Base-by-base conservation (phyloP, 2,888 invertebrate species). In the Julus scandinavius region DNA sequence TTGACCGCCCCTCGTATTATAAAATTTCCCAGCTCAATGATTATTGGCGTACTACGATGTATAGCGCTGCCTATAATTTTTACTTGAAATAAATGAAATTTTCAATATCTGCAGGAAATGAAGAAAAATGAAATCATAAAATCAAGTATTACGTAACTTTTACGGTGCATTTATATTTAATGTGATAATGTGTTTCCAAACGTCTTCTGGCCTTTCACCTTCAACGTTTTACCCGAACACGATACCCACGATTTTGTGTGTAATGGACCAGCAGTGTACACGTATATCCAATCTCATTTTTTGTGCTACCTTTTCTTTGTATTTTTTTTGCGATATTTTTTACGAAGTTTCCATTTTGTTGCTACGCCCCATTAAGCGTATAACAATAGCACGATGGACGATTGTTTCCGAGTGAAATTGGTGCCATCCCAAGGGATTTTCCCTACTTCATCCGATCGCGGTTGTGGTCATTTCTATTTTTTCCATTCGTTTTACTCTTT, bases 401-500 rank as follows among this genome's bases (percentile, higher is more conserved):
- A 58, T 58, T 58, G 58, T 58, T 58, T 58, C 58, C 2, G 58
- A 58, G 58, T 58, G 58, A 58, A 58, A 58, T 58, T 58, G 58
- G 17, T 58, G 58, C 17, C 58, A n/a, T 58, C 58, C 58, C 58
- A 4, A 58, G 58, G 58, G 58, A 58, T 58, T 58, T 58, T 58
- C 58, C 58, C 58, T 58, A 58, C 58, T n/a, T 58, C 58, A 58
- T 58, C 58, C 58, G 54, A 17, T 58, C 58, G 58, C n/a, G 58
- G 17, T 58, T 58, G 15, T 17, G 58, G 17, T n/a, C 58, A n/a
- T 58, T 58, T 58, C 41, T 5, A 5, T 45, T 45, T 45, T 45
- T 45, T 45, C 6, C 41, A 2, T 45, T 2, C 41, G 41, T 58
- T 58, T n/a, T n/a, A 15, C n/a, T 58, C 15, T n/a, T 58, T 58